Base-by-base conservation (phyloP, 2,113 vertebrate species). In the Pollachius pollachius region DNA sequence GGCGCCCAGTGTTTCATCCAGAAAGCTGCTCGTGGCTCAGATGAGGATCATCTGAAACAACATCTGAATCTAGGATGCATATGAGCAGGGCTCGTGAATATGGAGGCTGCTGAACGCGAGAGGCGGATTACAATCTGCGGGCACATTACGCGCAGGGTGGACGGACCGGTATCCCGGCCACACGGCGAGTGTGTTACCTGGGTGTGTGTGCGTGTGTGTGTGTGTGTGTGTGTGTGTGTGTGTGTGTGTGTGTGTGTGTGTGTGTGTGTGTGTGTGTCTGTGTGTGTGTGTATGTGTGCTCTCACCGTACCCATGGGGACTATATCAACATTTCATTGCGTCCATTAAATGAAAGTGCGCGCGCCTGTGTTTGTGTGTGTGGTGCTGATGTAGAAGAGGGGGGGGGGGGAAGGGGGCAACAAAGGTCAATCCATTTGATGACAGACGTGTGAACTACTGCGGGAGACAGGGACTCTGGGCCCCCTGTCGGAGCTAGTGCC, bases 11-110 rank as follows among this genome's bases (percentile, higher is more conserved):
- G 37, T 30, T 52, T 56, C 8, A 65, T 4, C 1, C 54, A 77
- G 80, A 70, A 68, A 56, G 70, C 78, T 48, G 21, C 70, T 64
- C 72, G 68, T 67, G 62, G 74, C 71, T 65, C 48, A 71, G 79
- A 79, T 69, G 65, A 25, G 61, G 72, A 81, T 23, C 21, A 1
- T 23, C 21, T 23, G 21, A 79, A 76, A 84, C 77, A 77, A 69
- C 78, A 89, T 91, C 92, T 89, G 87, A 85, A 87, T 91, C 88
- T 89, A 84, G 89, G 85, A 89, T 90, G 85, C 87, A 85, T 86
- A 81, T 84, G 79, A 84, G 84, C 76, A 83, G 83, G 82, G 89
- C 87, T 87, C 84, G 83, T 90, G 87, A 90, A 90, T 90, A 90
- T 90, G 91, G 83, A 89, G 86, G 84, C 80, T 83, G 79, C 71